These are phyloP conservation scores for Mesorhabditis belari DNA, from an alignment of 2,888 invertebrate genomes.

Conservation along the genomic window DNA sequence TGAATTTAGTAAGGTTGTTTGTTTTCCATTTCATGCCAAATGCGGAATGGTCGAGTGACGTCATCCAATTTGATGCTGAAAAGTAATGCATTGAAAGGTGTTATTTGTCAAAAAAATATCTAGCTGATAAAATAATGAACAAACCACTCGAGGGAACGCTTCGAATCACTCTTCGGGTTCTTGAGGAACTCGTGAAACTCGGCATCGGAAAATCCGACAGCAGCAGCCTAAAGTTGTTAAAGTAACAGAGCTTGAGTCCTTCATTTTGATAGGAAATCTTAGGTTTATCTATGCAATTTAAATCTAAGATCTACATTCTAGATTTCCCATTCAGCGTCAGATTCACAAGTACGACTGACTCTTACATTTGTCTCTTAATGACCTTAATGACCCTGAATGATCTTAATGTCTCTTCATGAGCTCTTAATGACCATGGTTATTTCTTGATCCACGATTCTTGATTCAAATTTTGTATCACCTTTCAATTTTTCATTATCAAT, in stretches of 20 bases:
- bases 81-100: neutral
- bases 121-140: neutral
- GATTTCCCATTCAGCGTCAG: too few relatives aligned
- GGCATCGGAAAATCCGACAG: constrained; percentile 43
- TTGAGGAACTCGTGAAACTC: constrained; percentile 46
- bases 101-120: neutral
- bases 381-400: too few relatives aligned
- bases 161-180: constrained; percentile 31
- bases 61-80: constrained; percentile 19
- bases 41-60: constrained; percentile 32
- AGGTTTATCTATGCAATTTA: too few relatives aligned
- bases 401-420: too few relatives aligned
- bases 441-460: too few relatives aligned
- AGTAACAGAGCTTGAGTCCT: neutral
- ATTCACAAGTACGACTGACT: too few relatives aligned
- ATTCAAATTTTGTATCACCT: too few relatives aligned
- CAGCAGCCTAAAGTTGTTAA: constrained; percentile 27
- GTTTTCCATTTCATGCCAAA: constrained; percentile 36
- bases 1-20: constrained; percentile 29
- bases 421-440: too few relatives aligned
- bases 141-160: constrained; percentile 1
- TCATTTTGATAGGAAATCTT: too few relatives aligned
- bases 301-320: too few relatives aligned
- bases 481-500: too few relatives aligned
- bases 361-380: too few relatives aligned